phyloP scores from a whole-genome alignment of 2,888 invertebrate species.

The Tenthredo scrophulariae region DNA sequence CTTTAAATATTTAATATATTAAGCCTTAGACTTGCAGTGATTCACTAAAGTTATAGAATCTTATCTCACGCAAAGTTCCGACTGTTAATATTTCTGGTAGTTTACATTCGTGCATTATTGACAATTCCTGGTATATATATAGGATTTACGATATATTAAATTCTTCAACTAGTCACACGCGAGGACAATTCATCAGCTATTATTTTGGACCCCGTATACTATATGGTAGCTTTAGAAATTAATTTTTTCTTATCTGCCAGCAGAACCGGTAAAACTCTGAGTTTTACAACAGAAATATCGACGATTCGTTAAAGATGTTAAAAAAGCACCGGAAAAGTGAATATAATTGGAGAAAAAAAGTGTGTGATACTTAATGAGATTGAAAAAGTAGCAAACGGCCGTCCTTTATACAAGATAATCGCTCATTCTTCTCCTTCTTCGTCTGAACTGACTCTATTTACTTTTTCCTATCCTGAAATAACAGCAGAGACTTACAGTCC shows the following conservation, averaged over 20 bases:
- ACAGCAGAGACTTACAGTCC: constrained; percentile 13
- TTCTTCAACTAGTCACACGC: constrained; percentile 4
- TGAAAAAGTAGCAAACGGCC: background rate
- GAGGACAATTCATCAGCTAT: background rate
- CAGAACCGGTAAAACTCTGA: background rate
- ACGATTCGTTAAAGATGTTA: too few species aligned
- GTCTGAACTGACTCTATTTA: constrained; percentile 37
- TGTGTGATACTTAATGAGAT: background rate
- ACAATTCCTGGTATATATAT: constrained; percentile 24
- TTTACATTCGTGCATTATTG: background rate
- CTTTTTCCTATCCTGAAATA: constrained; percentile 44
- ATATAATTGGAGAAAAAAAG: background rate
- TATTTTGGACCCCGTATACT: background rate
- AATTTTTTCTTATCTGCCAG: background rate
- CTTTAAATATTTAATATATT: background rate
- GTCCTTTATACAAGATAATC: background rate
- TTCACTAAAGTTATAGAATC: constrained; percentile 9
- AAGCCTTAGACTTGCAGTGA: background rate
- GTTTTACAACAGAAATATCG: too few species aligned
- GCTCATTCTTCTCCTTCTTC: background rate
- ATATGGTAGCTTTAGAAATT: background rate
- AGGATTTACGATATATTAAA: background rate
- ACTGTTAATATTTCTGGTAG: background rate
- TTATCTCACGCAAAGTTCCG: constrained; percentile 1
- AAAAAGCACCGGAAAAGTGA: background rate